Evolutionary conservation across 1,140 invertebrate species (phyloP), one percentile per base, ranked within the genome.

Genomic region (Brachionus manjavacas): DNA sequence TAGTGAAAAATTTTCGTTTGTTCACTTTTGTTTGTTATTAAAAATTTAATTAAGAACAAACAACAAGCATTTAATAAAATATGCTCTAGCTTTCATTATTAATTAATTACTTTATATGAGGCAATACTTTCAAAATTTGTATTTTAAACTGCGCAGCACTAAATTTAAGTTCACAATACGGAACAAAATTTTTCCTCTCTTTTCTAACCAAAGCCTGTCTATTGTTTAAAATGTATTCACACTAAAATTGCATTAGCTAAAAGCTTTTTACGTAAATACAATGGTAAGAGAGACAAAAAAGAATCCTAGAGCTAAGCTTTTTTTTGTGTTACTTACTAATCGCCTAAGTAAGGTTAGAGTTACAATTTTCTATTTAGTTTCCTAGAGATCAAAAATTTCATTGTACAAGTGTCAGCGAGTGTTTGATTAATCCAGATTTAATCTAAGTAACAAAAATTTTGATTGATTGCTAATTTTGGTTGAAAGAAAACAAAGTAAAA

Each of bases 371-470:
- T n/a, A n/a, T n/a, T 60, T 60, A 60, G 52, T 20, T 60, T 60
- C 52, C 52, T 60, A 60, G 52, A 60, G 16, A 60, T 60, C 52
- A 20, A 60, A 60, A 60, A 60, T 60, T 68, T 31, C 3, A 31
- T 16, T 68, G 12, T 39, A 68, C 2, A 68, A 68, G 66, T 68
- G 66, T 68, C 66, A 68, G 66, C 31, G 20, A 60, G 66, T 68
- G 31, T 68, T 68, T 68, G 66, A 68, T 68, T 68, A 68, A 68
- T 68, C 66, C 66, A 68, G 31, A 31, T 68, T 64, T 68, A 68
- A 68, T 68, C 66, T 68, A 68, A 68, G 68, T 20, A 41, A 20
- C 31, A n/a, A 39, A 39, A 39, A 23, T 16, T 72, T 72, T 72
- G 68, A 72, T 72, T 72, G 68, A 72, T 72, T 72, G 35, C 35